A percentile compares a stretch with the other conserved stretches of the same genome.
These are phyloP conservation scores for Eolophus roseicapilla DNA, from an alignment of 2,113 vertebrate genomes.

Conservation along the genomic window DNA sequence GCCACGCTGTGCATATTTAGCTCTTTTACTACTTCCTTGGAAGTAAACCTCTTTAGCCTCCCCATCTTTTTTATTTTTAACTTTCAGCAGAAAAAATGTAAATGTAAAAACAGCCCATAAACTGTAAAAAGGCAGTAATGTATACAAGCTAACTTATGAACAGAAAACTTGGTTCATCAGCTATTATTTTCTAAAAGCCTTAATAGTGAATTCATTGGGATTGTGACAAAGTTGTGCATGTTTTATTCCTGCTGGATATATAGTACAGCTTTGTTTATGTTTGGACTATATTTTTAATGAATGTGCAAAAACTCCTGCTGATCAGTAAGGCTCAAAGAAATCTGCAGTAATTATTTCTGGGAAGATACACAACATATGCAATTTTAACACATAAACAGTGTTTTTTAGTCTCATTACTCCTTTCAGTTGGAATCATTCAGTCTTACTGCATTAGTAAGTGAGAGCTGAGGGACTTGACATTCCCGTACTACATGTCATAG, in stretches of 20 bases:
- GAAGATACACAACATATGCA: slow-evolving; percentile 21
- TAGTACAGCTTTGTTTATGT: neutral
- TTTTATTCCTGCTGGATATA: neutral
- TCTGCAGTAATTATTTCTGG: slow-evolving; percentile 34
- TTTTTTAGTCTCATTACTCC: slow-evolving; percentile 11
- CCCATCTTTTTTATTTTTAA: neutral
- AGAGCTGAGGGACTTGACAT: neutral
- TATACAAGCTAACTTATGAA: neutral
- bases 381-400: neutral
- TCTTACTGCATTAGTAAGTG: neutral
- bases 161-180: slow-evolving; percentile 35
- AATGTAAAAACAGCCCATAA: slow-evolving; percentile 33
- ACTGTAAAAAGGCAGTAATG: slow-evolving; percentile 43
- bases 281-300: neutral
- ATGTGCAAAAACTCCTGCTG: neutral
- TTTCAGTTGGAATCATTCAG: neutral
- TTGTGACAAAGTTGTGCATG: neutral
- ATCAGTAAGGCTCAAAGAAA: slow-evolving; percentile 29
- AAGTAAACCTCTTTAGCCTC: slow-evolving; percentile 15
- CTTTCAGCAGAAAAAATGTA: slow-evolving; percentile 24
- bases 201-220: slow-evolving; percentile 11
- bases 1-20: neutral
- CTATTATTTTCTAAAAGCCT: slow-evolving; percentile 30
- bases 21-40: neutral
- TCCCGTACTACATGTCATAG: neutral